These are phyloP conservation scores for Clepsis dumicolana DNA, from an alignment of 2,888 invertebrate genomes.

Conservation along the genomic window DNA sequence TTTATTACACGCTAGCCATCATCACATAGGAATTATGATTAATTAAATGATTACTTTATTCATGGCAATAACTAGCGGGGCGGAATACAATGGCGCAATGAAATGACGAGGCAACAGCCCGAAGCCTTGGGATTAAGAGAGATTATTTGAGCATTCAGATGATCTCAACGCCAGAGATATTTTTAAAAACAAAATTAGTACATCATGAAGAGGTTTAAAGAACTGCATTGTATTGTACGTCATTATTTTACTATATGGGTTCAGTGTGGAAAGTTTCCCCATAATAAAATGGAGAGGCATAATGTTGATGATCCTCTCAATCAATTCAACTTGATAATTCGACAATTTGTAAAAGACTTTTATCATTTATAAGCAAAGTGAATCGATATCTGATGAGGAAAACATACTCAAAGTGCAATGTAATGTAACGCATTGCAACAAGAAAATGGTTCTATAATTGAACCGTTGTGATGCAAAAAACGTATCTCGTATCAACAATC, in stretches of 20 bases:
- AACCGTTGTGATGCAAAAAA: not conserved
- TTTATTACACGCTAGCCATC: slow-evolving; percentile 21
- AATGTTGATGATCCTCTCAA: not conserved
- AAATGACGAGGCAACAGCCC: slow-evolving; percentile 19
- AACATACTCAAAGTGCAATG: not conserved
- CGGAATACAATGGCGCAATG: slow-evolving; percentile 32
- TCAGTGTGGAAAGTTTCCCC: not conserved
- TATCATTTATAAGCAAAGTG: not conserved
- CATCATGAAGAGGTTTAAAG: not conserved
- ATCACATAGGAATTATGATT: slow-evolving; percentile 25
- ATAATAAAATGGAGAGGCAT: not conserved
- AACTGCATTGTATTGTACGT: not conserved
- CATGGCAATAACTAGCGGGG: slow-evolving; percentile 25
- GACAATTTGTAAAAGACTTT: not conserved
- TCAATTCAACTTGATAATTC: not conserved
- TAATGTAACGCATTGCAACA: not conserved
- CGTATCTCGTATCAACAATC: not conserved
- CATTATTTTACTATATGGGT: not conserved
- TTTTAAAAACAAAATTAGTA: slow-evolving; percentile 2
- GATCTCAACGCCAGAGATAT: slow-evolving; percentile 10
- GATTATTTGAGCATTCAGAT: slow-evolving; percentile 17
- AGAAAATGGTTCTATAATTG: not conserved
- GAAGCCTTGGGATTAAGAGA: slow-evolving; percentile 26
- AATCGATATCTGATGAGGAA: not conserved
- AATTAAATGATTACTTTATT: slow-evolving; percentile 36